phyloP scores from a whole-genome alignment of 2,888 invertebrate genomes.

The Lucinisca nassula region DNA sequence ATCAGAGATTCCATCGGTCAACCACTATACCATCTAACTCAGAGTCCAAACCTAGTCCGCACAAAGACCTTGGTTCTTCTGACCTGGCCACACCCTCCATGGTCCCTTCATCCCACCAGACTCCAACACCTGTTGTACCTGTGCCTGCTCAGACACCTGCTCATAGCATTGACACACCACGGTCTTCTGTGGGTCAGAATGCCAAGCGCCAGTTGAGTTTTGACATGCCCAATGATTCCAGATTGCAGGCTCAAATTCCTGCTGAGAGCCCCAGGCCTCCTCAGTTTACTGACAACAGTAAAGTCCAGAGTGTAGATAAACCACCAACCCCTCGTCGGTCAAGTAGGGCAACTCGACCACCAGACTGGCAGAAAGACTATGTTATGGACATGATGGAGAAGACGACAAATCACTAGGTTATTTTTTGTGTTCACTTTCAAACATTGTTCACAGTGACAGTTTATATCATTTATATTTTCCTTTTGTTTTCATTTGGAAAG shows the following conservation, averaged over 20 bases:
- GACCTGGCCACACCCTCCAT: neutral
- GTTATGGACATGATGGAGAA: neutral
- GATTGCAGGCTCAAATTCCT: neutral
- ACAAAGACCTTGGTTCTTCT: neutral
- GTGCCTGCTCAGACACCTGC: neutral
- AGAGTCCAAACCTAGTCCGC: neutral
- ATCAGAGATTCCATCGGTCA: neutral
- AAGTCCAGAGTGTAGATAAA: neutral
- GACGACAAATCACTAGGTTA: no score
- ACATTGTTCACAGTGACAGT: no score
- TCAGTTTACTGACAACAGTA: neutral
- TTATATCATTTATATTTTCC: no score
- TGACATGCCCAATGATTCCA: neutral
- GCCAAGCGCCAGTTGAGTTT: neutral
- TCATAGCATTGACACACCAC: neutral
- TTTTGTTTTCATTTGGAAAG: neutral
- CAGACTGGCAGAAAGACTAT: neutral
- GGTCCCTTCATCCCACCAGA: neutral
- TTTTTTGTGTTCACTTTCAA: no score
- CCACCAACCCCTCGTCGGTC: neutral
- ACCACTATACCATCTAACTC: neutral
- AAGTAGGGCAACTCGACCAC: neutral
- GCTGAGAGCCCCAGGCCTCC: neutral
- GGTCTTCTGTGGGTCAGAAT: neutral
- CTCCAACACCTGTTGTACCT: neutral